Base-by-base conservation (phyloP, 2,888 invertebrate genomes). In the Automeris io region DNA sequence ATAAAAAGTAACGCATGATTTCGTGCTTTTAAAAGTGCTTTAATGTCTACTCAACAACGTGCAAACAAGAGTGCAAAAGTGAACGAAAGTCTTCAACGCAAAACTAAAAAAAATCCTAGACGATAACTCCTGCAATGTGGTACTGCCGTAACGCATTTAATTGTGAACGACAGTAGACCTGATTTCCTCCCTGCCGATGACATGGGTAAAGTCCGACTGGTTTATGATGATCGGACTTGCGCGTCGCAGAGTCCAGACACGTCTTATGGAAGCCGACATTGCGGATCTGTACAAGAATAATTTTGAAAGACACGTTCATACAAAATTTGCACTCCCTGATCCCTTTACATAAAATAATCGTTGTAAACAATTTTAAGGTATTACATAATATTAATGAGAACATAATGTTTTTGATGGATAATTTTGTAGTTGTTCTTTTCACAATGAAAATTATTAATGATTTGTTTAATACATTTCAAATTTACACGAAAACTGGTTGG, bases 161-260 rank as follows among this genome's bases (percentile, higher is more conserved):
- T 70, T 70, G 66, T 63, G 64, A 73, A 73, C 70, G 74, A 76
- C 76, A 73, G 62, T 83, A 81, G 90, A 98, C 98, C 98, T 99
- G 99, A 89, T 99, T 99, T 86, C 99, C 99, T 73, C 99, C 99
- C 90, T 98, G 98, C 67, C 93, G 93, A 86, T 99, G 99, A 88
- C 99, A 99, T 57, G 97, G 98, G 90, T 98, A 99, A 58, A 98
- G 91, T 70, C 97, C 96, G 58, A 95, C 96, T 32, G 98, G 92
- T 87, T 98, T 99, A 90, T 98, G 96, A 75, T 97, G 91, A 85
- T 97, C 96, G 64, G 93, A 91, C 83, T 95, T 95, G 70, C 97
- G 92, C 47, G 97, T 95, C 51, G 98, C 94, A 59, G 98, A 97
- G 88, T 99, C 99, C 89, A 99, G 89, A 89, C 99, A 99, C 70